Evolutionary conservation across 2,888 invertebrate genomes (phyloP), one percentile per base, ranked within the genome.

Genomic region (Dolomedes plantarius): DNA sequence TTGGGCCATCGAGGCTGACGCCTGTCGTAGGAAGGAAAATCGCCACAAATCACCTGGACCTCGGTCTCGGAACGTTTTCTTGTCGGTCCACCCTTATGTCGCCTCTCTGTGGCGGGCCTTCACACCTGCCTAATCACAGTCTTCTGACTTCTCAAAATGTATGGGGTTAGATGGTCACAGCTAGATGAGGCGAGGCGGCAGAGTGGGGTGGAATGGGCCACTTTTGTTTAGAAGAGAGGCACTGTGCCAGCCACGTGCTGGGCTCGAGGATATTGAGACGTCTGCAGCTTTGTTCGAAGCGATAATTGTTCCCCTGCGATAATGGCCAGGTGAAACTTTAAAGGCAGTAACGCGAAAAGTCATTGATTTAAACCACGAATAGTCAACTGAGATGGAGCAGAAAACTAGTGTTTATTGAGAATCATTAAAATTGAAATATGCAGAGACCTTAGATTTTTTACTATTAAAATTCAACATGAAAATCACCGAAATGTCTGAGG

Each of bases 61-160:
- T n/a, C 23, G 46, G 13, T 23, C 56, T 56, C 23, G 23, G 56
- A 56, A 56, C 56, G 56, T 23, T 23, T 56, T 23, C 56, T 23
- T 23, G 56, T 56, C 23, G 9, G 46, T 56, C 56, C 46, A 56
- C 56, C 56, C 56, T 56, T 2, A n/a, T 23, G 23, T 23, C 56
- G 56, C 56, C 56, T 11, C 56, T 56, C 56, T 23, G 23, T 23
- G 56, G 19, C 23, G 23, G 56, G 56, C 56, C 56, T 23, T 56
- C 56, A 56, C 56, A 56, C 56, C 56, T 56, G 56, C 56, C 56
- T 56, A 56, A 56, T 56, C 56, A 56, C 23, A 23, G 56, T 56
- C 56, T 56, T 56, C 56, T 56, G 3, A 3, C 23, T 56, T 23
- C 23, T 56, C 23, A 56, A 56, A 56, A 56, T 56, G 56, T 56